Evolutionary conservation across 1,140 invertebrate species (phyloP).

Genomic region (Drosophila yakuba): DNA sequence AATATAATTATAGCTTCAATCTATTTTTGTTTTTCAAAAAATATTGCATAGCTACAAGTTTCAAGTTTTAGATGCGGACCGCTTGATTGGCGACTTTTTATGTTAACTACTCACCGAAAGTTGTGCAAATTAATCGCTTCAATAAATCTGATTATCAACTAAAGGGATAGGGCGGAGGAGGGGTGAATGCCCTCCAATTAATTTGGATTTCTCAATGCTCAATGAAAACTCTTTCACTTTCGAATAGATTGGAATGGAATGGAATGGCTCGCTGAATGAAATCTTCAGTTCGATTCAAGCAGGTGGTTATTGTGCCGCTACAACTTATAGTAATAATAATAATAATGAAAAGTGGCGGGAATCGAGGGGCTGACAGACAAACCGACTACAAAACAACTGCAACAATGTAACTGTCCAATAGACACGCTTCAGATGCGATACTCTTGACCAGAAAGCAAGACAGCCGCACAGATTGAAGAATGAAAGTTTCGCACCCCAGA

Average conservation of each 20-base stretch:
- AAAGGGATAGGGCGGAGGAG: conserved; percentile 12
- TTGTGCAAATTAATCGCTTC: conserved; percentile 32
- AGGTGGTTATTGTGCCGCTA: conserved; percentile 4
- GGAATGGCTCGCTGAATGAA: conserved; percentile 20
- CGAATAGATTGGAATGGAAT: not conserved
- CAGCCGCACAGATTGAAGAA: conserved; percentile 38
- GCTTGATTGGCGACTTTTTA: not conserved
- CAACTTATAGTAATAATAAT: not conserved
- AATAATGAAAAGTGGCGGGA: not conserved
- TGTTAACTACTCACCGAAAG: conserved; percentile 5
- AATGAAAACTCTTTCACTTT: conserved; percentile 43
- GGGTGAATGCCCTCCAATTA: conserved; percentile 37
- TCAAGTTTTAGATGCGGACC: no score
- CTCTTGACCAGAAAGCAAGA: conserved; percentile 31
- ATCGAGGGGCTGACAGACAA: not conserved
- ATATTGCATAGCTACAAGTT: no score
- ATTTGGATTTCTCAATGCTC: conserved; percentile 45
- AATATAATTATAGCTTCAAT: no score
- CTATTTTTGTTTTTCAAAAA: not conserved
- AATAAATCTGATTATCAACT: conserved; percentile 35
- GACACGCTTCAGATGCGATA: conserved; percentile 54
- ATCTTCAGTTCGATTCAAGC: conserved; percentile 28
- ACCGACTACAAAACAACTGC: conserved; percentile 6
- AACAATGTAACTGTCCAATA: conserved; percentile 52
- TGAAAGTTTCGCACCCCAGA: conserved; percentile 60